Conservation (phyloP, 2,888 invertebrate species). For the Philhelius pedissequus region DNA sequence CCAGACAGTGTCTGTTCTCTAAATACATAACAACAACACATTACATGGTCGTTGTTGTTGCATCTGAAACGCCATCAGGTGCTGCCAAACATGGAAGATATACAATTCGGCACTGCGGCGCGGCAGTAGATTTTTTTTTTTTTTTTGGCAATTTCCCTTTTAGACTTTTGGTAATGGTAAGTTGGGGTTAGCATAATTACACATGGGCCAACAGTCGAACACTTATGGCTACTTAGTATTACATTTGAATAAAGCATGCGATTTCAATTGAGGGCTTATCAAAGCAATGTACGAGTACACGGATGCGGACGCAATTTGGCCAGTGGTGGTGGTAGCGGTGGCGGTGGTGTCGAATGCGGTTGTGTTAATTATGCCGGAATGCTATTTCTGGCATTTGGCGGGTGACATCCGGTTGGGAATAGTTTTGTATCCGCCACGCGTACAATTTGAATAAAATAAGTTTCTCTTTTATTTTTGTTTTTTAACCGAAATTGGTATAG, state of each 20-base stretch:
- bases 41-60: neutral
- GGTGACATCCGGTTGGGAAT: slow-evolving; percentile 27
- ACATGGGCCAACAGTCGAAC: neutral
- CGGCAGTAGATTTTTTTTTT: slow-evolving; percentile 9
- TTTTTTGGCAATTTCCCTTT: slow-evolving; percentile 62
- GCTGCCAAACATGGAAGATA: slow-evolving; percentile 20
- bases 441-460: slow-evolving; percentile 3
- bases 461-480: slow-evolving; percentile 55
- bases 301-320: slow-evolving; percentile 9
- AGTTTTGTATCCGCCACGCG: slow-evolving; percentile 3
- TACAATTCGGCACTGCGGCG: slow-evolving; percentile 14
- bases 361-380: slow-evolving; percentile 8
- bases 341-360: neutral
- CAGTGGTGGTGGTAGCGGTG: neutral
- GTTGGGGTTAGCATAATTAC: neutral
- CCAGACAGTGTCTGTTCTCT: slow-evolving; percentile 51
- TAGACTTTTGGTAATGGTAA: slow-evolving; percentile 21
- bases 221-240: slow-evolving; percentile 27
- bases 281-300: slow-evolving; percentile 11
- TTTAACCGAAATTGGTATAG: neutral
- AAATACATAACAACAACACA: neutral
- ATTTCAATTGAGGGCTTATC: slow-evolving; percentile 20
- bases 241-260: slow-evolving; percentile 41
- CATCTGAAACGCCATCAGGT: slow-evolving; percentile 36
- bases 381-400: slow-evolving; percentile 20